Percentiles rank a stretch among this genome's conserved stretches.
phyloP scores from a whole-genome alignment of 2,113 vertebrate genomes.

The Syngnathus typhle region DNA sequence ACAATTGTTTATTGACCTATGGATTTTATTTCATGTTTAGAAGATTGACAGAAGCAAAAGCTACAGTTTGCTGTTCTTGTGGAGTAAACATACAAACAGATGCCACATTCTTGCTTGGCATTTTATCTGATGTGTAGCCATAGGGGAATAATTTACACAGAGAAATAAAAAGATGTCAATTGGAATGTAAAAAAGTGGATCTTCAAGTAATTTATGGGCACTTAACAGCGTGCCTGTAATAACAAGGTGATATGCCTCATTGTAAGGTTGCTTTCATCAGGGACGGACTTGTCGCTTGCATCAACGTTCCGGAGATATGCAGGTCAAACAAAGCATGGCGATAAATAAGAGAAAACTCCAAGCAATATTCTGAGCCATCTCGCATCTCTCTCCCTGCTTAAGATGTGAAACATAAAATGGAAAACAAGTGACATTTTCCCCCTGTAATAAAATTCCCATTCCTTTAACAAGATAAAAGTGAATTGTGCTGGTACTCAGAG shows the following conservation, averaged over 20 bases:
- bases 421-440: constrained; percentile 70
- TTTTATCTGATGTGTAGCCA: constrained; percentile 52
- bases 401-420: constrained; percentile 58
- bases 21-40: constrained; percentile 41
- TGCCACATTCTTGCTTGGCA: constrained; percentile 49
- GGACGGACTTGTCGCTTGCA: constrained; percentile 44
- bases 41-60: constrained; percentile 58
- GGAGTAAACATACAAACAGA: constrained; percentile 52
- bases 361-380: constrained; percentile 58
- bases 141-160: constrained; percentile 57
- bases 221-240: constrained; percentile 51
- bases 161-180: constrained; percentile 44
- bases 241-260: constrained; percentile 46
- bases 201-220: constrained; percentile 58
- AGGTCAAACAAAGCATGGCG: constrained; percentile 34
- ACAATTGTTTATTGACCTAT: constrained; percentile 55
- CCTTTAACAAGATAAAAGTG: constrained; percentile 74
- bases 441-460: constrained; percentile 68
- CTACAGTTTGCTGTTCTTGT: constrained; percentile 44
- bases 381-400: constrained; percentile 43
- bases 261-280: constrained; percentile 33
- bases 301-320: constrained; percentile 30
- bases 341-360: constrained; percentile 54
- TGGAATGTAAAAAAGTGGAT: constrained; percentile 49
- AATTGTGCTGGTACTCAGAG: constrained; percentile 62